Base-by-base conservation (phyloP, 2,888 invertebrate species). In the Drosophila rubida region DNA sequence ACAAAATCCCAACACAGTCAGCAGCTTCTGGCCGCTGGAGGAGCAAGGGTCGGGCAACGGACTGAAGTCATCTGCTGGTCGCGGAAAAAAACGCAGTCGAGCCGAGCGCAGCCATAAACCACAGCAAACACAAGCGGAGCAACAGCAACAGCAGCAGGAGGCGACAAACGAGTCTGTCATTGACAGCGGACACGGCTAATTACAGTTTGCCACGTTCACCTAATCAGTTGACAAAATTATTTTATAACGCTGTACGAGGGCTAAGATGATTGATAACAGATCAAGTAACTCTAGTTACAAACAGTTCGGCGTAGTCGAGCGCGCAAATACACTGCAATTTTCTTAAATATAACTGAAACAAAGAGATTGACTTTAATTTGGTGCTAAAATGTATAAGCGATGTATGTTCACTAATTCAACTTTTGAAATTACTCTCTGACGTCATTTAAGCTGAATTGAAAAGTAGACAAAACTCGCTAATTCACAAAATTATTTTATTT, bases 1-100 rank as follows among this genome's bases (percentile, higher is more conserved):
- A 39, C 92, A 92, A 65, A 85, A 88, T 64, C 87, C 91, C 0
- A 91, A 90, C 35, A 88, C 82, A 19, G 83, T 68, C 49, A 90
- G 90, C 6, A 78, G 86, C 35, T 92, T 90, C 60, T 91, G 90
- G 90, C 59, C 72, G 14, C 54, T 62, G 2, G 57, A 58, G 16
- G 55, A 42, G 0, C 2, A 58, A 11, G n/a, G 71, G 23, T 46
- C 66, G 5, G 13, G 65, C 27, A 46, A 32, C n/a, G 19, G 14
- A 13, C 61, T 11, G 9, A 58, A 1, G 22, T n/a, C n/a, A 5
- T 2, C 59, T n/a, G 13, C 54, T 14, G 37, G 23, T 46, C 49
- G 69, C 7, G 11, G 39, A n/a, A 65, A 73, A 19, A 88, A 80
- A 39, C 75, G 87, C 0, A 59, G 49, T 6, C 42, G 69, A 49